These are phyloP conservation scores for Pachyramphus minor DNA, from an alignment of 2,113 vertebrate genomes.

Conservation along the genomic window DNA sequence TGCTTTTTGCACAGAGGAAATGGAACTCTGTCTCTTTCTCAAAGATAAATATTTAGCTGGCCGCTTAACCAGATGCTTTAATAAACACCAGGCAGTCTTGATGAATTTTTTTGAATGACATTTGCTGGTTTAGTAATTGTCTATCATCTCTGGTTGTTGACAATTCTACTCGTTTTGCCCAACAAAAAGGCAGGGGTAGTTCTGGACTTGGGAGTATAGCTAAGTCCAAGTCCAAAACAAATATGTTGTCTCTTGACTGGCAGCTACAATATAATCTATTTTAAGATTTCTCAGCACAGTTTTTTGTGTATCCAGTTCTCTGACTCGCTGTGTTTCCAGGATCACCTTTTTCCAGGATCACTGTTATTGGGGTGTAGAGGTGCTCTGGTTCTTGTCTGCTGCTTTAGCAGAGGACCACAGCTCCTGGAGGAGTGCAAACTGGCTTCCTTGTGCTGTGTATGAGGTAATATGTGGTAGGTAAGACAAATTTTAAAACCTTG, in stretches of 20 bases:
- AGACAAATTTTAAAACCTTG: neutral
- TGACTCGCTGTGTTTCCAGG: fast-evolving
- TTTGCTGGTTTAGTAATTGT: neutral
- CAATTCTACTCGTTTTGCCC: neutral
- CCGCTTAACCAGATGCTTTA: neutral
- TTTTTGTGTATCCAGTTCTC: neutral
- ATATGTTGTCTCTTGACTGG: neutral
- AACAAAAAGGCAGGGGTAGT: fast-evolving
- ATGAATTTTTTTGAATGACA: neutral
- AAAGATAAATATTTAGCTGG: neutral
- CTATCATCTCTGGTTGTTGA: neutral
- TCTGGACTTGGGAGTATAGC: neutral
- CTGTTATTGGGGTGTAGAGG: fast-evolving
- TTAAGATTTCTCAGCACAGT: neutral
- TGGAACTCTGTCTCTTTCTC: neutral
- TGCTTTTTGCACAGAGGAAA: neutral
- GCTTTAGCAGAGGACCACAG: neutral
- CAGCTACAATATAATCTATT: neutral
- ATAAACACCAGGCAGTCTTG: neutral
- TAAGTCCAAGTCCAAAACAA: neutral
- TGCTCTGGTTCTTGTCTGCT: neutral
- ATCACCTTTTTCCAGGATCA: neutral
- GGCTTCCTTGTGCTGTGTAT: neutral
- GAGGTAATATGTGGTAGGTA: neutral
- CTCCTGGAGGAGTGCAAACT: neutral